Base-by-base conservation (phyloP, 2,888 invertebrate genomes). In the Leucania comma region DNA sequence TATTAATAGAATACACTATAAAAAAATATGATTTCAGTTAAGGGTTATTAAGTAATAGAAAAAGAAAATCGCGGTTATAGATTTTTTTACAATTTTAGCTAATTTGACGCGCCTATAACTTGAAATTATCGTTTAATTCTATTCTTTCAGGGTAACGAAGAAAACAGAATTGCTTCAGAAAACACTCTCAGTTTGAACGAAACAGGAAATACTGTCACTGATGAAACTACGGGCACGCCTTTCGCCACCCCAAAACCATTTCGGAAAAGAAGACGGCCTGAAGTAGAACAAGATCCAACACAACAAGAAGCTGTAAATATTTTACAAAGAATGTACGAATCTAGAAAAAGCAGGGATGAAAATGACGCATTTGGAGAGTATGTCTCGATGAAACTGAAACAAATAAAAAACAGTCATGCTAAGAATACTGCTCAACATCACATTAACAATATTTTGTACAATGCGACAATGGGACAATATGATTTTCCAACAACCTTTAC, bases 291-390 rank as follows among this genome's bases (percentile, higher is more conserved):
- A 70, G 78, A 80, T 78, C 17, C 72, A 82, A 82, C 72, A 80
- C 76, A 78, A 81, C 78, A 82, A 75, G 78, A 80, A 82, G 80
- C 78, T 80, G 48, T 82, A 75, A 74, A 80, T 12, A 74, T 80
- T 78, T 82, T 82, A 72, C 70, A 80, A 77, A 77, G 64, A 38
- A 75, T 76, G 72, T 64, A 82, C 72, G 78, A 74, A 78, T 54
- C 70, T 76, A 82, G 75, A 76, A 75, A 67, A 26, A 67, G 58
- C 64, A 79, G 60, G 70, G 72, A 78, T 72, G 70, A 76, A 73
- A 76, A 14, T 73, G 78, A 78, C 67, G 68, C 59, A 65, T 78
- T 78, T 74, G 74, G 74, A 78, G 77, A 78, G 63, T 80, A 78
- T 38, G 38, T 38, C 38, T 38, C 38, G 22, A 82, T 74, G 68